Evolutionary conservation across 2,113 vertebrate genomes (phyloP).

Genomic region (Otolemur garnettii): DNA sequence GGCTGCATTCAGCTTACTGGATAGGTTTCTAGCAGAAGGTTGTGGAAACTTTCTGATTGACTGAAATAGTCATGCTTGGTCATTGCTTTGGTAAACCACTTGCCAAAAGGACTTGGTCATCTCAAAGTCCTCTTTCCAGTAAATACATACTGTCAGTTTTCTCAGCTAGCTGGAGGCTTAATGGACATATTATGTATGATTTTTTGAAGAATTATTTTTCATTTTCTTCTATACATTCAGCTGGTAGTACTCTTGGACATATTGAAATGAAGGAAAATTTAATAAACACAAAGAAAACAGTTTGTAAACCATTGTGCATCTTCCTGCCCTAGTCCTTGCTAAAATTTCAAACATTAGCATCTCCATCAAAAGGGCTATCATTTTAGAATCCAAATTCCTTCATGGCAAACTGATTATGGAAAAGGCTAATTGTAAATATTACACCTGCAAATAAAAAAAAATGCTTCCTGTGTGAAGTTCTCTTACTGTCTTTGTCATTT

Average conservation of each 20-base stretch:
- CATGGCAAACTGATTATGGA: background rate
- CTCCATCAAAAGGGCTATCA: background rate
- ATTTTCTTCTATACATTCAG: background rate
- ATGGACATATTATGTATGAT: background rate
- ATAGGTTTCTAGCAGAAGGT: background rate
- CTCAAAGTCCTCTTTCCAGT: background rate
- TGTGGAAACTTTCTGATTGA: slow-evolving; percentile 26
- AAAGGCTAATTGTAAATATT: background rate
- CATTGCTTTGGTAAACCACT: slow-evolving; percentile 33
- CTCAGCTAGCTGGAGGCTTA: background rate
- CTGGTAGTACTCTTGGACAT: background rate
- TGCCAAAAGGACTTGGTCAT: background rate
- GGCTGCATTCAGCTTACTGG: background rate
- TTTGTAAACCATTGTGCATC: background rate
- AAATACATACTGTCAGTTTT: slow-evolving; percentile 27
- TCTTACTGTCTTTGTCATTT: slow-evolving; percentile 3
- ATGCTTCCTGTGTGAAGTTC: background rate
- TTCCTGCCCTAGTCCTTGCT: background rate
- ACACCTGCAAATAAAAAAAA: background rate
- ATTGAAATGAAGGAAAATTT: slow-evolving; percentile 29
- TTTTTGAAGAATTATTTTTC: slow-evolving; percentile 35
- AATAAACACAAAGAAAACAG: background rate
- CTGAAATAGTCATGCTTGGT: background rate
- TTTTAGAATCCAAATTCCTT: slow-evolving; percentile 39
- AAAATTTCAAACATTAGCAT: slow-evolving; percentile 34